Conservation (phyloP, 1,140 invertebrate genomes). For the Zeugodacus cucurbitae region DNA sequence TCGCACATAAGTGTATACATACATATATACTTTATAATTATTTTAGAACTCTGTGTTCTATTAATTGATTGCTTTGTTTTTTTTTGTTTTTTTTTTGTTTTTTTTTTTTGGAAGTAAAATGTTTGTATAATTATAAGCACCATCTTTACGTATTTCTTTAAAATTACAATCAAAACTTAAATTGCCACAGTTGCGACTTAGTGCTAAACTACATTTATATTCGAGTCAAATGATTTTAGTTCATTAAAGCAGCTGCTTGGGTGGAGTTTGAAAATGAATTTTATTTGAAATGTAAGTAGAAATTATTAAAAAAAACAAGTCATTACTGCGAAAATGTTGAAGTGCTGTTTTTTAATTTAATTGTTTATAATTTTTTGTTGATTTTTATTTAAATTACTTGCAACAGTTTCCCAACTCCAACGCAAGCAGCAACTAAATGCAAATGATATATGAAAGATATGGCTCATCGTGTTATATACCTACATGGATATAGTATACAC, state of each 20-base stretch:
- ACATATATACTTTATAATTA: background rate
- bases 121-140: constrained; percentile 16
- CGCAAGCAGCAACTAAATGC: background rate
- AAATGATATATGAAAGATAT: background rate
- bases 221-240: background rate
- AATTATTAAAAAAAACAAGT: too few species aligned
- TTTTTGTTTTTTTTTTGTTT: constrained; percentile 1
- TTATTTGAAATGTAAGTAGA: too few species aligned
- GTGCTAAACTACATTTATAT: background rate
- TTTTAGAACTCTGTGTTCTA: background rate
- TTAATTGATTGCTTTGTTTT: background rate
- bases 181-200: background rate
- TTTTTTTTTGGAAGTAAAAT: background rate
- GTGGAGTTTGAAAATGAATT: background rate
- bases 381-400: background rate
- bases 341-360: too few species aligned
- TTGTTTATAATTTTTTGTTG: background rate
- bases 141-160: background rate
- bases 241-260: background rate
- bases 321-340: too few species aligned
- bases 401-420: background rate
- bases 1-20: background rate
- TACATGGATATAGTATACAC: too few species aligned
- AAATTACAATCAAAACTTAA: background rate
- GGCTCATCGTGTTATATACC: background rate